Evolutionary conservation across 2,113 vertebrate species (phyloP), one percentile per base, ranked within the genome.

Genomic region (Oncorhynchus clarkii): DNA sequence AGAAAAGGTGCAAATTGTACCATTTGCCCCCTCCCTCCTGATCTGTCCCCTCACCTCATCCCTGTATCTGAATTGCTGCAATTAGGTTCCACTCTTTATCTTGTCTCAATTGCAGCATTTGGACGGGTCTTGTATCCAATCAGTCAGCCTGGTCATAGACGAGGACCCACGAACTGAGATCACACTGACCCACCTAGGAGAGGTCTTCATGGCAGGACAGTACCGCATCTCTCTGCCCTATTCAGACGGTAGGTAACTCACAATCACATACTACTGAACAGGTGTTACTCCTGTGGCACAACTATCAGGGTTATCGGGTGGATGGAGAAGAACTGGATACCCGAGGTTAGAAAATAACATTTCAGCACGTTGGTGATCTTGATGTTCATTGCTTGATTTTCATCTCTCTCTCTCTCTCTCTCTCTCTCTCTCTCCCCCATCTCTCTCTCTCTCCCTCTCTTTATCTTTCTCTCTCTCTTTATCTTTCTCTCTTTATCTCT

Each of bases 221-320:
- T 97, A 98, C 94, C 96, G 95, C 89, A 90, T 98, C 93, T 96
- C 93, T 66, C 92, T 95, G 71, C 97, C 97, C 60, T 99, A 98
- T 71, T 94, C 90, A 51, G 96, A 99, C 14, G 97, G 97, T 99
- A 96, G n/a, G 18, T 20, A 20, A 83, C 62, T 54, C 51, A 70
- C 49, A 57, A 34, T 20, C 31, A 49, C 72, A 49, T 39, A 5
- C 51, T 54, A 54, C 18, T 54, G 14, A 18, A 18, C 51, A 5
- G 5, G 7, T 24, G n/a, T 62, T 62, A 62, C 0, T n/a, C 8
- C 18, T 62, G 22, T 62, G 3, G 18, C 18, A 7, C 59, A 22
- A 2, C 59, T 62, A 62, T 22, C 59, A 1, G 18, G 18, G 6
- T 62, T 62, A 62, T 22, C 59, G 11, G 59, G 1, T n/a, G 16